Evolutionary conservation across 2,888 invertebrate species (phyloP).

Genomic region (Smittia aterrima): DNA sequence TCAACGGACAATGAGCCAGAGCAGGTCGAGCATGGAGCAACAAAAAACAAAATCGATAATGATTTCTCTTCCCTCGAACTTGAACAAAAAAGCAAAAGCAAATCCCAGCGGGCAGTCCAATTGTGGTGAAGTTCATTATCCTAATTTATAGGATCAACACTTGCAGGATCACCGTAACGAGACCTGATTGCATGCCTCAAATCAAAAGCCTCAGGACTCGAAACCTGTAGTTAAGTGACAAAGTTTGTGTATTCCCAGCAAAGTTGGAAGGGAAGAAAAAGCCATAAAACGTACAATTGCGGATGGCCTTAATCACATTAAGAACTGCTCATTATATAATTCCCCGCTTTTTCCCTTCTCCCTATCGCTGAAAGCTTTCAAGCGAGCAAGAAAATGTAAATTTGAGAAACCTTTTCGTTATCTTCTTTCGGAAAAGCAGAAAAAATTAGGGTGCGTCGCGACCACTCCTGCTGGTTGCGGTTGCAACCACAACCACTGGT

Average conservation of each 20-base stretch:
- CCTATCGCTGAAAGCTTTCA: too few species aligned
- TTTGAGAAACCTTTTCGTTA: too few species aligned
- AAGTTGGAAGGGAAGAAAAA: not conserved
- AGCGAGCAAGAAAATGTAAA: too few species aligned
- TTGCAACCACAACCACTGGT: too few species aligned
- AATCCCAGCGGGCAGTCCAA: not conserved
- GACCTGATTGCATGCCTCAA: not conserved
- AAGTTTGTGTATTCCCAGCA: not conserved
- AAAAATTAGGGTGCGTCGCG: too few species aligned
- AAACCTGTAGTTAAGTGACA: too few species aligned
- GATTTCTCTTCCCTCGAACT: not conserved
- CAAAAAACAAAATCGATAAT: not conserved
- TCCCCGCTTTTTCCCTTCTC: not conserved
- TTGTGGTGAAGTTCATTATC: not conserved
- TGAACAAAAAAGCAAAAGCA: not conserved
- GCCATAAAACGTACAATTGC: conserved; percentile 3
- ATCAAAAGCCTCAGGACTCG: too few species aligned
- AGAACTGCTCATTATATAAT: conserved; percentile 1
- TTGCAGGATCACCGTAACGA: not conserved
- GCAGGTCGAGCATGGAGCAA: not conserved
- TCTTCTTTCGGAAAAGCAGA: too few species aligned
- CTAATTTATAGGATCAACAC: conserved; percentile 4
- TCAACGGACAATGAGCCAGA: not conserved
- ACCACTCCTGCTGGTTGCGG: too few species aligned
- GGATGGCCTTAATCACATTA: conserved; percentile 3